Evolutionary conservation across 1,140 invertebrate genomes (phyloP).

Genomic region (Bursaphelenchus mucronatus): DNA sequence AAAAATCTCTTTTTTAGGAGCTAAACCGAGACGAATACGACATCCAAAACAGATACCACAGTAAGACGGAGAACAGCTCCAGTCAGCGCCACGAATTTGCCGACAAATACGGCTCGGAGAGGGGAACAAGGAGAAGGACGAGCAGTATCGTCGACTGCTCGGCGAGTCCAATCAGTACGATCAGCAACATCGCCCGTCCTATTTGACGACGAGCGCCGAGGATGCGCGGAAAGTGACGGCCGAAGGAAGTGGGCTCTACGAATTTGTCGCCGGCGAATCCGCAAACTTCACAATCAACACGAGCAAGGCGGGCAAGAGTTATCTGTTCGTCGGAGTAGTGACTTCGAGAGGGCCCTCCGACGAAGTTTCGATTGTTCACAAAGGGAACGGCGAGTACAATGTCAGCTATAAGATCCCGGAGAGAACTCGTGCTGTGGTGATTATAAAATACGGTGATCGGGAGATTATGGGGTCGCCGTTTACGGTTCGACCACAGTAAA

Average conservation of each 20-base stretch:
- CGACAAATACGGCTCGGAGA: not conserved
- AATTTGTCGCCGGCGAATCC: conserved; percentile 29
- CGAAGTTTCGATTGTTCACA: conserved; percentile 86
- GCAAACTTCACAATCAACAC: conserved; percentile 35
- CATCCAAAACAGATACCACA: not conserved
- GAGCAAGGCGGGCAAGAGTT: conserved; percentile 72
- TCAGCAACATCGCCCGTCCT: not conserved
- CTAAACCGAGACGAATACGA: not conserved
- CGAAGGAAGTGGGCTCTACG: conserved; percentile 22
- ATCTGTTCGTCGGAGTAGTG: conserved; percentile 86
- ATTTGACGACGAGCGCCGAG: conserved; percentile 23
- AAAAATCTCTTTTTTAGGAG: too few species aligned
- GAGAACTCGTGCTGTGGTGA: conserved; percentile 22
- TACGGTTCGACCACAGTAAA: conserved; percentile 17
- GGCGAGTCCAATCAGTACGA: too few species aligned
- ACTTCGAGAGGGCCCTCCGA: conserved; percentile 92
- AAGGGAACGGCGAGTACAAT: conserved; percentile 77
- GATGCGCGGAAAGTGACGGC: conserved; percentile 23
- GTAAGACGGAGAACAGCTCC: not conserved
- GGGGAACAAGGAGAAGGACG: too few species aligned
- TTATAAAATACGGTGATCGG: conserved; percentile 38
- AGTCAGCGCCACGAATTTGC: not conserved
- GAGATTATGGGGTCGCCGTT: conserved; percentile 40
- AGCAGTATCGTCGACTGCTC: too few species aligned
- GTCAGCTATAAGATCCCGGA: conserved; percentile 35